Percentiles rank a stretch among this genome's conserved stretches.
phyloP scores from a whole-genome alignment of 2,888 invertebrate genomes.

The Cepaea hortensis region DNA sequence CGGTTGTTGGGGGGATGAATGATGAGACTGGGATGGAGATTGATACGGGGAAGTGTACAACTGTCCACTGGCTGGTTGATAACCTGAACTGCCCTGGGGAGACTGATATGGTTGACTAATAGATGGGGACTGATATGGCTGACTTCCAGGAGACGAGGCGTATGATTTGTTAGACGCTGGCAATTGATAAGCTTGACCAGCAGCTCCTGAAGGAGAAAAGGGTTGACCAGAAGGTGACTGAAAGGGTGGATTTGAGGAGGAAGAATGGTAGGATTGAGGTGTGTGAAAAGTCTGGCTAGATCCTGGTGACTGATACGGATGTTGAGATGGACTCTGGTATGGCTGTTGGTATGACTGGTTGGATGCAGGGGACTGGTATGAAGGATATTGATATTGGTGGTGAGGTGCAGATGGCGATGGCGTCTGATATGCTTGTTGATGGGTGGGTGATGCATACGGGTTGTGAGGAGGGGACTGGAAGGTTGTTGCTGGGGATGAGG shows the following conservation, averaged over 20 bases:
- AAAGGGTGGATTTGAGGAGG: constrained; percentile 23
- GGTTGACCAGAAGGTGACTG: constrained; percentile 34
- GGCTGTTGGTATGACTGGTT: constrained; percentile 27
- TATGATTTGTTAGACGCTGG: constrained; percentile 26
- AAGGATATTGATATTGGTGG: constrained; percentile 24
- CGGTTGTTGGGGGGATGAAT: constrained; percentile 33
- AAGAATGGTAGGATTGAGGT: constrained; percentile 36
- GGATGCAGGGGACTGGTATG: constrained; percentile 31
- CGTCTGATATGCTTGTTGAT: constrained; percentile 30
- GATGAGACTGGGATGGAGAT: constrained; percentile 22
- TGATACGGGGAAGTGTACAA: constrained; percentile 40
- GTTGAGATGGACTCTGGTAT: constrained; percentile 39
- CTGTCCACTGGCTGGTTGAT: constrained; percentile 27
- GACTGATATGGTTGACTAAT: constrained; percentile 31
- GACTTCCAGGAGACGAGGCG: constrained; percentile 22
- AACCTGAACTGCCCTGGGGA: background rate
- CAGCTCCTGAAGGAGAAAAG: background rate
- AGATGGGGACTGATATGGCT: constrained; percentile 20
- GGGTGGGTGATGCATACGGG: constrained; percentile 35
- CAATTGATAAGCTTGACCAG: constrained; percentile 18
- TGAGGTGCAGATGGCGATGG: constrained; percentile 26
- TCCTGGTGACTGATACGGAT: constrained; percentile 29
- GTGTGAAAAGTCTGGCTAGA: constrained; percentile 33
- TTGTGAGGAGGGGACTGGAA: constrained; percentile 44
- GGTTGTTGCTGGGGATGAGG: constrained; percentile 3